Evolutionary conservation across 92 coral and sea anemone genomes (phyloP).

Genomic region (Metridium senile): DNA sequence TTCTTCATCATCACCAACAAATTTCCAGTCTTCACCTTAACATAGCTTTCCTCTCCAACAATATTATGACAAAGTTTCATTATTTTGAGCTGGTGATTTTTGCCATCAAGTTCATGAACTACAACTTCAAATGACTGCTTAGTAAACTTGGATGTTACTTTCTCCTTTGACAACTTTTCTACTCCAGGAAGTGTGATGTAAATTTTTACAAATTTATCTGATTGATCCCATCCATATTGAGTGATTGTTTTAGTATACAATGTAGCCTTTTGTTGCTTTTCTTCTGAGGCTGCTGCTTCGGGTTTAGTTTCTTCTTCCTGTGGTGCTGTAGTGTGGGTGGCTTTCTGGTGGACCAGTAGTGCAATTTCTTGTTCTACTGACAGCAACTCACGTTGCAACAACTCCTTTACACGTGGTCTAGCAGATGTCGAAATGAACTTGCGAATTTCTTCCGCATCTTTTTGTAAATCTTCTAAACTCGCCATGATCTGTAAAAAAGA

Average conservation of each 20-base stretch:
- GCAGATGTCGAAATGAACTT: slow-evolving; percentile 52
- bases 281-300: slow-evolving; percentile 23
- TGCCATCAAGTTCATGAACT: slow-evolving; percentile 71
- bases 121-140: slow-evolving; percentile 61
- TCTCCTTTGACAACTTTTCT: slow-evolving; percentile 74
- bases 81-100: slow-evolving; percentile 84
- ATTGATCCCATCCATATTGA: slow-evolving; percentile 90
- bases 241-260: slow-evolving; percentile 56
- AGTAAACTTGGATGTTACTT: slow-evolving; percentile 61
- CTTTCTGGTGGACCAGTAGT: slow-evolving; percentile 30
- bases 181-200: slow-evolving; percentile 84
- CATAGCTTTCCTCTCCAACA: slow-evolving; percentile 67
- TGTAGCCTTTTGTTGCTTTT: slow-evolving; percentile 45
- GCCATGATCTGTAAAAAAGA: slow-evolving; percentile 49
- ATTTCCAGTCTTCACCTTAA: slow-evolving; percentile 70
- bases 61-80: slow-evolving; percentile 70
- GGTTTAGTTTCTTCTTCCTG: slow-evolving; percentile 4
- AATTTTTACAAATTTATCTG: slow-evolving; percentile 75
- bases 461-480: slow-evolving; percentile 45
- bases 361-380: slow-evolving; percentile 64
- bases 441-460: slow-evolving; percentile 58
- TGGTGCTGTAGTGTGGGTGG: slow-evolving; percentile 12
- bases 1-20: slow-evolving; percentile 79
- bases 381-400: slow-evolving; percentile 66
- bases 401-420: slow-evolving; percentile 71